A percentile compares a stretch with the other conserved stretches of the same genome.
Conservation (phyloP, 2,113 vertebrate genomes). For the Patagioenas fasciata region DNA sequence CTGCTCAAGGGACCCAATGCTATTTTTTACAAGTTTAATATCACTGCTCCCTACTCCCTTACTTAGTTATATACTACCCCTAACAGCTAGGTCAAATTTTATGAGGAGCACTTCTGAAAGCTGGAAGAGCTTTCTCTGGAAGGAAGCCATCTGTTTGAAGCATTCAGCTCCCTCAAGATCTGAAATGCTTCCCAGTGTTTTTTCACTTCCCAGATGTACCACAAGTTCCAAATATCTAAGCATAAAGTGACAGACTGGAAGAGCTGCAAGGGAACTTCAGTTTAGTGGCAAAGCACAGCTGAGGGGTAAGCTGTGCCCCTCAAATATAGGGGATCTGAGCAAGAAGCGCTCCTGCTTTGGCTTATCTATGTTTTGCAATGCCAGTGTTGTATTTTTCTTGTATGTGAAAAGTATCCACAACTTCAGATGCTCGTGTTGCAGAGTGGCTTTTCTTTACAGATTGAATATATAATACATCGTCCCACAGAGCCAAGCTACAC, state of each 20-base stretch:
- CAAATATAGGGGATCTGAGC: not conserved
- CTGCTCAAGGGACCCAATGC: not conserved
- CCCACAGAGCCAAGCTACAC: not conserved
- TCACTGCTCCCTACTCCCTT: not conserved
- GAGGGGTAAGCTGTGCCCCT: not conserved
- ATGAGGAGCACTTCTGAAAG: constrained; percentile 18
- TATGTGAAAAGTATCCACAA: not conserved
- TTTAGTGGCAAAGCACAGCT: not conserved
- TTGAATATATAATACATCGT: not conserved
- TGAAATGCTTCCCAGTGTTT: not conserved
- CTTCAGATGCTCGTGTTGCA: not conserved
- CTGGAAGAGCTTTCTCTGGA: constrained; percentile 26
- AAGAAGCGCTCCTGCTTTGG: not conserved
- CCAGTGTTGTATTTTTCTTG: not conserved
- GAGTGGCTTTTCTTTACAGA: not conserved
- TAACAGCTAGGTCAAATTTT: constrained; percentile 5
- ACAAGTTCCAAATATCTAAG: not conserved
- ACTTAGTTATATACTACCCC: not conserved
- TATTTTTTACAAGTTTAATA: not conserved
- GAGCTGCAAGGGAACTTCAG: not conserved
- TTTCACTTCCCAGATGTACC: constrained; percentile 27
- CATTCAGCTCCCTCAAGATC: not conserved
- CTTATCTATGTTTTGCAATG: not conserved
- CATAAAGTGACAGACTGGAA: constrained; percentile 10
- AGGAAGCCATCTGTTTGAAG: constrained; percentile 43